These are phyloP conservation scores for Phalacrocorax pelagicus DNA, from an alignment of 2,113 vertebrate species.

Conservation along the genomic window DNA sequence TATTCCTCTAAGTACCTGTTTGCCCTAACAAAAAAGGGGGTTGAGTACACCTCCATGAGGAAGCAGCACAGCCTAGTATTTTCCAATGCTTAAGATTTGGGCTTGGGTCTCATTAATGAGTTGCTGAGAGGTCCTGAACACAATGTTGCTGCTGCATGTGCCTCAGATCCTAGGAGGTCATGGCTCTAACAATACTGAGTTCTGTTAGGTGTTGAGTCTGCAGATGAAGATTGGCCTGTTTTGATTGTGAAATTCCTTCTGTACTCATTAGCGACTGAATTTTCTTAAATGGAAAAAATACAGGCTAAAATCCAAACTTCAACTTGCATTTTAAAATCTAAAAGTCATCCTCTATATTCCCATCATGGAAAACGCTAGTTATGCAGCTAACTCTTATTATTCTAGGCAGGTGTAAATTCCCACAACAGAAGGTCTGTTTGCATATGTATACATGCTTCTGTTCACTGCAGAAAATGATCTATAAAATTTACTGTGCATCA, in stretches of 20 bases:
- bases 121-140: neutral
- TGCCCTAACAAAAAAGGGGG: neutral
- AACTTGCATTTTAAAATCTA: neutral
- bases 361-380: neutral
- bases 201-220: neutral
- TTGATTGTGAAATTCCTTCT: neutral
- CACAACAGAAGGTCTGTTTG: neutral
- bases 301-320: neutral
- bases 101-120: neutral
- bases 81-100: neutral
- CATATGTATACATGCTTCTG: neutral
- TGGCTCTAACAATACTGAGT: neutral
- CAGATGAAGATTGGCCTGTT: neutral
- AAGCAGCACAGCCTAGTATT: neutral
- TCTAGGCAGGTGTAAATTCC: constrained; percentile 8
- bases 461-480: neutral
- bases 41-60: neutral
- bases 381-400: neutral
- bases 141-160: neutral
- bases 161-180: neutral
- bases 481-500: neutral
- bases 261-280: neutral
- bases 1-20: neutral
- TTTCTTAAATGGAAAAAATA: neutral
- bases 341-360: neutral